Evolutionary conservation across 1,140 invertebrate species (phyloP).

Genomic region (Leptinotarsa undecemlineata): DNA sequence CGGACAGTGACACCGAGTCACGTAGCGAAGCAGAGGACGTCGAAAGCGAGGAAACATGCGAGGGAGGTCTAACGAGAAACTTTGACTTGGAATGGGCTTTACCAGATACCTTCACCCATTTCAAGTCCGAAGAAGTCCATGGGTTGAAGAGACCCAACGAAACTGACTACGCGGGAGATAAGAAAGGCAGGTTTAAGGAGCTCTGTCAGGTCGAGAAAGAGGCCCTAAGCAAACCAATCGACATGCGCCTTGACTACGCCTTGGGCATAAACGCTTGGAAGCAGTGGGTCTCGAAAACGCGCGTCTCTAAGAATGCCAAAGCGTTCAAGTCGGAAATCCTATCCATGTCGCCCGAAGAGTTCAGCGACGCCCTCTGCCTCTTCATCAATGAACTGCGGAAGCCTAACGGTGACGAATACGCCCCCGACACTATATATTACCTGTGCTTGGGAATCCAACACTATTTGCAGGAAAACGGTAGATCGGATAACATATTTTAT

Average conservation of each 20-base stretch:
- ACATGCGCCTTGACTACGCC: neutral
- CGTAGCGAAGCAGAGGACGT: neutral
- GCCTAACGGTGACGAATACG: slow-evolving; percentile 82
- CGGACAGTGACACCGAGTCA: neutral
- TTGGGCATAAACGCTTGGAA: slow-evolving; percentile 23
- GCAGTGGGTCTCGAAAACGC: slow-evolving; percentile 26
- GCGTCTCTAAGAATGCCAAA: slow-evolving; percentile 18
- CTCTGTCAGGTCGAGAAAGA: neutral
- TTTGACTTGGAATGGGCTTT: slow-evolving; percentile 14
- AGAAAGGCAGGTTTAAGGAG: neutral
- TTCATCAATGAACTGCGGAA: slow-evolving; percentile 89
- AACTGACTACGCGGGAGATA: neutral
- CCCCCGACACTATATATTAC: slow-evolving; percentile 89
- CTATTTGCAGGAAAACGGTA: slow-evolving; percentile 87
- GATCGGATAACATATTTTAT: slow-evolving; percentile 91
- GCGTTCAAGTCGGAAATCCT: slow-evolving; percentile 50
- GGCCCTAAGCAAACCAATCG: neutral
- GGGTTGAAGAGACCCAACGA: neutral
- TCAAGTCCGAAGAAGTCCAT: neutral
- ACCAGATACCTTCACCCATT: neutral
- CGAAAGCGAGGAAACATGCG: neutral
- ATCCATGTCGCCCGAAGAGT: slow-evolving; percentile 80
- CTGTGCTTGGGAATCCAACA: slow-evolving; percentile 89
- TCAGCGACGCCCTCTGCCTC: slow-evolving; percentile 81
- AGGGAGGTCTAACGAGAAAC: neutral